Conservation (phyloP, 2,113 vertebrate genomes). For the Brachirus orientalis region DNA sequence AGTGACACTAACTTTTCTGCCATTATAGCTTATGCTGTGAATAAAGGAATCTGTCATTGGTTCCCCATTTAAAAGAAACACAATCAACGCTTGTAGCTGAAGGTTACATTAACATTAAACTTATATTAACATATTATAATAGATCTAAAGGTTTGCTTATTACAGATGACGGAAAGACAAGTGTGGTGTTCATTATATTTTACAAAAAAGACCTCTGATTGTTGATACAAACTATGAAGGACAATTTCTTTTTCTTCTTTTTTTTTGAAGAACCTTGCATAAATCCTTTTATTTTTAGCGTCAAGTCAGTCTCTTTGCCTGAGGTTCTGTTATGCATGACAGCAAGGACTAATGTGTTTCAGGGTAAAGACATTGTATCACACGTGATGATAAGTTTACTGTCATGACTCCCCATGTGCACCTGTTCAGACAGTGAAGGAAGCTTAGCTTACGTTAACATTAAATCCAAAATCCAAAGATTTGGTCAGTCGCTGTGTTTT, state of each 20-base stretch:
- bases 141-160: too few species aligned
- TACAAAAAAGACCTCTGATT: not conserved
- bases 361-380: conserved; percentile 18
- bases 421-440: conserved; percentile 20
- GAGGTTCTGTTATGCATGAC: conserved; percentile 10
- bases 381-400: conserved; percentile 13
- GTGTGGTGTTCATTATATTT: not conserved
- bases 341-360: conserved; percentile 3
- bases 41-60: conserved; percentile 12
- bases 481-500: conserved; percentile 1
- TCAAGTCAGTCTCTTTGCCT: not conserved
- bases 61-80: not conserved
- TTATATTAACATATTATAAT: too few species aligned
- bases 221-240: conserved; percentile 8
- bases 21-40: conserved; percentile 19
- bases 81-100: not conserved
- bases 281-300: not conserved
- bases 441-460: conserved; percentile 31
- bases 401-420: not conserved
- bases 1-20: conserved; percentile 30
- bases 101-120: not conserved
- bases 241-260: not conserved
- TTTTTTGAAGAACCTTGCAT: too few species aligned
- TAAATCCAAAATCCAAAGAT: conserved; percentile 16
- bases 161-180: not conserved